phyloP scores from a whole-genome alignment of 2,113 vertebrate species.

The Tichodroma muraria region DNA sequence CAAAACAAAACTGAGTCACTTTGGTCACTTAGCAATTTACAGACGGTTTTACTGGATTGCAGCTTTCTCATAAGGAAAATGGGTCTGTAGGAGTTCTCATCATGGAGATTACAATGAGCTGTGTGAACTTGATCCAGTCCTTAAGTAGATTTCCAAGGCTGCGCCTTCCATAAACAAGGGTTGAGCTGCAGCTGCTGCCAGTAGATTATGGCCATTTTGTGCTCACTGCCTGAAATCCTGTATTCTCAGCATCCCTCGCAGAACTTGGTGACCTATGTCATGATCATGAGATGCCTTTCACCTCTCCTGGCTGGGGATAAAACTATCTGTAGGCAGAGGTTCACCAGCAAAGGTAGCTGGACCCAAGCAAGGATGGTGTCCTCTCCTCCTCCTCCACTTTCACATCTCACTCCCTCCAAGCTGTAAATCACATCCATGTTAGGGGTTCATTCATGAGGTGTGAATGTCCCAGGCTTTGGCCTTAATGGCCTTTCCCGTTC shows the following conservation, averaged over 20 bases:
- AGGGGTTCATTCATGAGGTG: neutral
- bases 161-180: neutral
- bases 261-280: neutral
- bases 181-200: neutral
- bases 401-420: neutral
- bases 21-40: neutral
- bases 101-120: neutral
- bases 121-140: neutral
- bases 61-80: neutral
- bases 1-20: neutral
- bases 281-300: neutral
- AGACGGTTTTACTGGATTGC: neutral
- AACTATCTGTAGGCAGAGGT: neutral
- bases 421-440: neutral
- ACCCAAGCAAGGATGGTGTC: neutral
- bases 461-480: neutral
- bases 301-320: neutral
- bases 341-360: neutral
- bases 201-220: neutral
- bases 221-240: neutral
- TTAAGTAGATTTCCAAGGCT: neutral
- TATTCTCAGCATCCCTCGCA: fast-evolving
- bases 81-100: neutral
- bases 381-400: neutral
- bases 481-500: neutral